Base-by-base conservation (phyloP, 2,888 invertebrate species). In the Linyphia triangularis region DNA sequence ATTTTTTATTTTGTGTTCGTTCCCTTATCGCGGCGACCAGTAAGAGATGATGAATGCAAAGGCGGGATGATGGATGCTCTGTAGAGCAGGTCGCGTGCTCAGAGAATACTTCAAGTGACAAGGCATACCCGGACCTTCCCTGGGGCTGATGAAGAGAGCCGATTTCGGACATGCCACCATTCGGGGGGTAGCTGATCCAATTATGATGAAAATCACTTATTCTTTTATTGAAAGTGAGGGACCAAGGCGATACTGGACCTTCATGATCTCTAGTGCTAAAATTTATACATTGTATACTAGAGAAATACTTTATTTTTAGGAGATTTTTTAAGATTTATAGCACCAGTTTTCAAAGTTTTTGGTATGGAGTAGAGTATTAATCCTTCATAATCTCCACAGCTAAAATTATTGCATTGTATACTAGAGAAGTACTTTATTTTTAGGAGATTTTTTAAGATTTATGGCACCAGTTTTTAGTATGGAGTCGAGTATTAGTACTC, bases 81-180 rank as follows among this genome's bases (percentile, higher is more conserved):
- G n/a, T 30, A 33, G 83, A 75, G 67, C 75, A 73, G 83, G 83
- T 84, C 83, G 83, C 83, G 83, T 84, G 83, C 73, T 84, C 43
- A 40, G 24, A 30, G 51, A 43, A 40, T 79, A 43, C 78, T 67
- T 70, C 83, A 43, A 75, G 30, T 84, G 83, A 84, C 83, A 84
- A n/a, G 65, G 63, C 75, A 72, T 73, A 51, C 83, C 83, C 83
- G 83, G 83, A 84, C 83, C 51, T 84, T 43, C 83, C 73, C 73
- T 30, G 30, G 24, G 82, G 83, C 83, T 84, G 83, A 65, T 84
- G 83, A 30, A 73, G 43, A 73, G 70, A 33, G 57, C 57, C 61
- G 65, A 83, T 72, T 65, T 30, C 43, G 30, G 65, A n/a, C n/a
- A 51, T 16, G n/a, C 51, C 51, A 5, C n/a, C 51, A 51, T 16